Evolutionary conservation across 2,797 vertebrate species (phyloP).

Genomic region (Coranthus polyacanthus): DNA sequence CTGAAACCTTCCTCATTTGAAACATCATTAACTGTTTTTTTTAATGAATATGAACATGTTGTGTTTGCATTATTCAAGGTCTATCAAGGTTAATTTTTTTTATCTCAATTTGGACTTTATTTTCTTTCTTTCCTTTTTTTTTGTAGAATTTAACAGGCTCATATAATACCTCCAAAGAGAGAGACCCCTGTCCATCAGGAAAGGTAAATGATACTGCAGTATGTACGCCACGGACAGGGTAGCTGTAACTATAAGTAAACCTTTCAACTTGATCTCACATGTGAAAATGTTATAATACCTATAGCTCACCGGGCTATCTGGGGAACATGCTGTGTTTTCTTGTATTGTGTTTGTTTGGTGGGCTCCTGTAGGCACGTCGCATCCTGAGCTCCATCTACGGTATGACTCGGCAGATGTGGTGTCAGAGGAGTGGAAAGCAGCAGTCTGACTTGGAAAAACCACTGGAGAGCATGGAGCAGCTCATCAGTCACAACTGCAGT

Average conservation of each 20-base stretch:
- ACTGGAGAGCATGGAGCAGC: slow-evolving; percentile 76
- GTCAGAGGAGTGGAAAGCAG: slow-evolving; percentile 58
- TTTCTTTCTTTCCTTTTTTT: slow-evolving; percentile 27
- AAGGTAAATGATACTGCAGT: slow-evolving; percentile 71
- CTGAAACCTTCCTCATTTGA: no score
- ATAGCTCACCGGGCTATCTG: no score
- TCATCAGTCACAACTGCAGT: slow-evolving; percentile 79
- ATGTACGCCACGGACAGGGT: slow-evolving; percentile 68
- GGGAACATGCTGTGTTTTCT: neutral
- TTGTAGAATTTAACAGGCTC: slow-evolving; percentile 80
- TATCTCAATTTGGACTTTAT: no score
- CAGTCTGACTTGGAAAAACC: slow-evolving; percentile 59
- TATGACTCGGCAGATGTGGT: slow-evolving; percentile 73
- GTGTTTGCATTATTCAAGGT: no score
- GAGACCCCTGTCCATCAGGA: slow-evolving; percentile 77
- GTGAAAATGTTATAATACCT: neutral
- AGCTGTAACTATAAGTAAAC: neutral
- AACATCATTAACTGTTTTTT: neutral
- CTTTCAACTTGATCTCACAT: neutral
- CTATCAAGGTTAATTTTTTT: no score
- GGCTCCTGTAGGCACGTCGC: slow-evolving; percentile 57
- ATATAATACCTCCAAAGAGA: slow-evolving; percentile 58
- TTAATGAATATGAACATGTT: neutral
- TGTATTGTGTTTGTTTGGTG: slow-evolving; percentile 1
- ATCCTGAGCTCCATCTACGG: slow-evolving; percentile 81